Evolutionary conservation across 2,113 vertebrate genomes (phyloP).

Genomic region (Aix galericulata): DNA sequence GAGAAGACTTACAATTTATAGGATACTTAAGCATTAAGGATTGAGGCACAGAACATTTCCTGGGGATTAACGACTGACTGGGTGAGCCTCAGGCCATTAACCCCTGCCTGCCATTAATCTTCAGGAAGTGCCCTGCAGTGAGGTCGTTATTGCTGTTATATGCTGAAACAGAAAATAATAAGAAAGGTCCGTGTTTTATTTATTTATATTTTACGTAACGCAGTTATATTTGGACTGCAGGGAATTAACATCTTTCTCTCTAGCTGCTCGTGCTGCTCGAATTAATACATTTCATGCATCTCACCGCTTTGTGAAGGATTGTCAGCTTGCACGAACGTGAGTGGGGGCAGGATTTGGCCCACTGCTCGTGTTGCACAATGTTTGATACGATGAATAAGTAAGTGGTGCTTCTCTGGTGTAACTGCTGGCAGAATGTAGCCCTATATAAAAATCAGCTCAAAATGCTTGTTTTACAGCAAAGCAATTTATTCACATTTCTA

Average conservation of each 20-base stretch:
- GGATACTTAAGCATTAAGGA: slow-evolving; percentile 72
- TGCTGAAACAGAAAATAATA: slow-evolving; percentile 36
- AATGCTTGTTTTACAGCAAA: slow-evolving; percentile 69
- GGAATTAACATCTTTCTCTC: neutral
- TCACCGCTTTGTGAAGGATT: neutral
- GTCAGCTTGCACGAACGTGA: neutral
- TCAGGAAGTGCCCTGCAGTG: slow-evolving; percentile 62
- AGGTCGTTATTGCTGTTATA: slow-evolving; percentile 54
- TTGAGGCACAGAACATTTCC: slow-evolving; percentile 65
- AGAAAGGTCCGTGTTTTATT: slow-evolving; percentile 20
- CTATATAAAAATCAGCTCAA: slow-evolving; percentile 20
- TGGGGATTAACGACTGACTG: slow-evolving; percentile 66
- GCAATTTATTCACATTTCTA: slow-evolving; percentile 68
- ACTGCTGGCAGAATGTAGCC: slow-evolving; percentile 47
- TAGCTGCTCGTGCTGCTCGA: neutral
- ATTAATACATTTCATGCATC: slow-evolving; percentile 4
- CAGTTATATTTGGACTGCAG: neutral
- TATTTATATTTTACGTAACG: slow-evolving; percentile 55
- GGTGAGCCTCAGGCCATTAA: slow-evolving; percentile 70
- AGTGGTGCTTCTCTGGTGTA: neutral
- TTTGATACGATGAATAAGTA: neutral
- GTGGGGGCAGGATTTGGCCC: slow-evolving; percentile 43
- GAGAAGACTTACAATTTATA: slow-evolving; percentile 71
- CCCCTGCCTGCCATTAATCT: slow-evolving; percentile 67
- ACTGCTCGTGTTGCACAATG: neutral